Evolutionary conservation across 2,797 vertebrate genomes (phyloP).

Genomic region (Sebastes itinus): DNA sequence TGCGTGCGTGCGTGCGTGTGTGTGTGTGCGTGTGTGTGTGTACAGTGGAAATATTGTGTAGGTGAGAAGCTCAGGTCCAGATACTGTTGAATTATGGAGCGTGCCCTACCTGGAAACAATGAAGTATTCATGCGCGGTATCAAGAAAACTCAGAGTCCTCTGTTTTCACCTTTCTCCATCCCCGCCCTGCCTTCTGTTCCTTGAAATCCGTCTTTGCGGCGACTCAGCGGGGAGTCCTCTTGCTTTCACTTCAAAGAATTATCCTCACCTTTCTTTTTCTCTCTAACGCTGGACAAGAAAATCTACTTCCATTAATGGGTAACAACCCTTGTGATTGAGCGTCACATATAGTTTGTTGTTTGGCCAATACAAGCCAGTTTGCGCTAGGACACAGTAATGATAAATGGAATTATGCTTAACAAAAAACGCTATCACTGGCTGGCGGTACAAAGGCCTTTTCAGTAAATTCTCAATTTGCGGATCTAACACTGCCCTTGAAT

Average conservation of each 20-base stretch:
- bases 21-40: background rate
- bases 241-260: conserved; percentile 53
- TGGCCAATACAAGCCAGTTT: conserved; percentile 39
- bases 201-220: conserved; percentile 39
- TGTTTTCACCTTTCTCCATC: conserved; percentile 45
- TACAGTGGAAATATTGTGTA: conserved; percentile 16
- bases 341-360: conserved; percentile 61
- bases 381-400: conserved; percentile 45
- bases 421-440: conserved; percentile 52
- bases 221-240: conserved; percentile 34
- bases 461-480: conserved; percentile 68
- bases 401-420: conserved; percentile 67
- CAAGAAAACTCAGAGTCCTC: conserved; percentile 26
- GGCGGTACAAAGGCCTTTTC: conserved; percentile 48
- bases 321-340: conserved; percentile 53
- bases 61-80: conserved; percentile 34
- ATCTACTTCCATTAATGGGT: conserved; percentile 47
- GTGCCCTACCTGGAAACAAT: conserved; percentile 38
- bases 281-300: conserved; percentile 12
- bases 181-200: conserved; percentile 25
- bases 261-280: conserved; percentile 23
- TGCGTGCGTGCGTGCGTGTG: background rate
- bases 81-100: conserved; percentile 70
- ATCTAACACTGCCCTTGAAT: conserved; percentile 77
- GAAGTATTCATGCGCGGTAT: conserved; percentile 41